Conservation (phyloP, 2,113 vertebrate species). For the Pseudopodoces humilis region DNA sequence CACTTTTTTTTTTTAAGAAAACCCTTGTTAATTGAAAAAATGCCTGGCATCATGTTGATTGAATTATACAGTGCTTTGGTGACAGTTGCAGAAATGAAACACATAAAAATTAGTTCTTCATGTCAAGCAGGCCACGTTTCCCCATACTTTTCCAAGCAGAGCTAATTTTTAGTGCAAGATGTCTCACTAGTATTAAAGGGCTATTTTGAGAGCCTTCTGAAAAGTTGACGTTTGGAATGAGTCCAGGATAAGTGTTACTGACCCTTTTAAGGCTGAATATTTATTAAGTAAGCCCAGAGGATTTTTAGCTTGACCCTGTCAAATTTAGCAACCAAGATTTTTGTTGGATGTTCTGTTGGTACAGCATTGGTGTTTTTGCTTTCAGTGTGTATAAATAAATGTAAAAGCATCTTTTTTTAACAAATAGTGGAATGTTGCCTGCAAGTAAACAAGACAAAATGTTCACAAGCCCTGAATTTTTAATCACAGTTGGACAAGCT, state of each 20-base stretch:
- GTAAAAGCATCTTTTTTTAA: neutral
- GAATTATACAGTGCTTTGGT: conserved; percentile 8
- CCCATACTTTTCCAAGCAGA: neutral
- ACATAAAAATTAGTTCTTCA: neutral
- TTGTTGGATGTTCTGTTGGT: neutral
- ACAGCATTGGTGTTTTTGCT: neutral
- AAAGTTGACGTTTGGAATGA: neutral
- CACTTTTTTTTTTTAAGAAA: conserved; percentile 34
- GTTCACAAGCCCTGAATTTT: neutral
- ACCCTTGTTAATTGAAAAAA: conserved; percentile 26
- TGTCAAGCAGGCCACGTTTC: neutral
- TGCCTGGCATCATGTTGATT: neutral
- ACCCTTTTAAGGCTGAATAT: neutral
- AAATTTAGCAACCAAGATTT: neutral
- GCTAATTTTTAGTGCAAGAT: neutral
- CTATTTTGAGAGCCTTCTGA: neutral
- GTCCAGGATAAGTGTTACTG: neutral
- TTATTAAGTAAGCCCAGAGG: neutral
- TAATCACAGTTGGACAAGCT: neutral
- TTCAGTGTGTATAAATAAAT: neutral
- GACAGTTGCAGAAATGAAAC: conserved; percentile 28
- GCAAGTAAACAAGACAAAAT: neutral
- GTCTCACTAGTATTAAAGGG: neutral
- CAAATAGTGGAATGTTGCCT: neutral
- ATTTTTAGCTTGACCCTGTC: conserved; percentile 11